A percentile compares a stretch with the other conserved stretches of the same genome.
These are phyloP conservation scores for Gonatopus flavifemur DNA, from an alignment of 1,140 invertebrate genomes.

Conservation along the genomic window DNA sequence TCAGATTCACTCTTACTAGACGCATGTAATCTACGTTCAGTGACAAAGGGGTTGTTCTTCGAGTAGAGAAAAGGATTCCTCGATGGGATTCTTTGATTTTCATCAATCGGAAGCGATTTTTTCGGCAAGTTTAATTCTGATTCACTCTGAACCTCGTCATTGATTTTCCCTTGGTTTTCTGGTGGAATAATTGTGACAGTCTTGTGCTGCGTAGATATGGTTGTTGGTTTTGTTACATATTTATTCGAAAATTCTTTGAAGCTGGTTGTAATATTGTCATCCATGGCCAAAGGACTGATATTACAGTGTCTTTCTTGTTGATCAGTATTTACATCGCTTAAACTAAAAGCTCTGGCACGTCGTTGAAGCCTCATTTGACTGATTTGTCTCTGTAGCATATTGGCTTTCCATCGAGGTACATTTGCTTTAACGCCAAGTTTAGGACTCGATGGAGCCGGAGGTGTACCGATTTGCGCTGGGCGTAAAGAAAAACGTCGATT, in stretches of 20 bases:
- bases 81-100: too few species aligned
- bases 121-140: neutral
- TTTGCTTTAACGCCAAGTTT: too few species aligned
- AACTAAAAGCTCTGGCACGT: constrained; percentile 47
- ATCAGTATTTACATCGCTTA: constrained; percentile 49
- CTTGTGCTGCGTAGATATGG: constrained; percentile 25
- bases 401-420: constrained; percentile 49
- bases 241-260: neutral
- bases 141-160: neutral
- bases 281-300: constrained; percentile 41
- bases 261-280: constrained; percentile 22
- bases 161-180: constrained; percentile 1
- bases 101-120: neutral
- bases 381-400: constrained; percentile 49
- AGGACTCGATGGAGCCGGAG: neutral
- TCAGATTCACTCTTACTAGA: too few species aligned
- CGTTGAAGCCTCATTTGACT: constrained; percentile 42
- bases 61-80: too few species aligned
- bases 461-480: constrained; percentile 26
- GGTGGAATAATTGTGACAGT: constrained; percentile 50
- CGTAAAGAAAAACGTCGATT: constrained; percentile 41
- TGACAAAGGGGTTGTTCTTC: too few species aligned
- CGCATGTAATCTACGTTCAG: too few species aligned
- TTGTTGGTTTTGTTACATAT: constrained; percentile 13
- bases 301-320: constrained; percentile 8